Evolutionary conservation across 2,113 vertebrate species (phyloP).

Genomic region (Hydropotes inermis): DNA sequence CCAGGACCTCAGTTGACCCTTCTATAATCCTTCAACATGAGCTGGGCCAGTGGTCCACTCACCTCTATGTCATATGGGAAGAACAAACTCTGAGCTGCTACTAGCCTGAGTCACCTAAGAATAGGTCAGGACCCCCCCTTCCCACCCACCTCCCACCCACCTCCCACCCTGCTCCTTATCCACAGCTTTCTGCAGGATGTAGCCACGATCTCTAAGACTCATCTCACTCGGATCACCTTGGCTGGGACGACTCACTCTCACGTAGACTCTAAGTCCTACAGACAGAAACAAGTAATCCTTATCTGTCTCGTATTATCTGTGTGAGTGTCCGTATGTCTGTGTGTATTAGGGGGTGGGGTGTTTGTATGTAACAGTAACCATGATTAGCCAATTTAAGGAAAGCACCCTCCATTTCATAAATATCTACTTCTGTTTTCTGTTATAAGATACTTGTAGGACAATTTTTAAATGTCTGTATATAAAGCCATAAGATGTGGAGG

Average conservation of each 20-base stretch:
- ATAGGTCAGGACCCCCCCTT: neutral
- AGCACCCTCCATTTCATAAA: neutral
- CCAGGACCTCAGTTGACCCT: neutral
- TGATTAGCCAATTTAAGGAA: neutral
- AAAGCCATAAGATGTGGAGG: neutral
- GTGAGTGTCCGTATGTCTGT: neutral
- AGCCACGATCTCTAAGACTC: too few relatives aligned
- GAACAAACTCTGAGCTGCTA: neutral
- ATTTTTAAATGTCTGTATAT: neutral
- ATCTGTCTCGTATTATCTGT: neutral
- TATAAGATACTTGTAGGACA: neutral
- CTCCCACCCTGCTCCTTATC: neutral
- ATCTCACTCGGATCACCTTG: neutral
- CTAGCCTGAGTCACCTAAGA: neutral
- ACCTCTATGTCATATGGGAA: neutral
- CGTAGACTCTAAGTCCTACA: neutral
- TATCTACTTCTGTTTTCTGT: slow-evolving; percentile 12
- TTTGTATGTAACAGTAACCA: neutral
- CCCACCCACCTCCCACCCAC: neutral
- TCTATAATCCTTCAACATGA: neutral
- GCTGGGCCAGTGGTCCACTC: neutral
- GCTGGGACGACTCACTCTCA: neutral
- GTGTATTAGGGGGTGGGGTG: neutral
- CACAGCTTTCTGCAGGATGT: neutral
- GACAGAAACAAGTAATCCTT: neutral